Conservation (phyloP, 2,797 vertebrate species). For the Siniperca undulata region DNA sequence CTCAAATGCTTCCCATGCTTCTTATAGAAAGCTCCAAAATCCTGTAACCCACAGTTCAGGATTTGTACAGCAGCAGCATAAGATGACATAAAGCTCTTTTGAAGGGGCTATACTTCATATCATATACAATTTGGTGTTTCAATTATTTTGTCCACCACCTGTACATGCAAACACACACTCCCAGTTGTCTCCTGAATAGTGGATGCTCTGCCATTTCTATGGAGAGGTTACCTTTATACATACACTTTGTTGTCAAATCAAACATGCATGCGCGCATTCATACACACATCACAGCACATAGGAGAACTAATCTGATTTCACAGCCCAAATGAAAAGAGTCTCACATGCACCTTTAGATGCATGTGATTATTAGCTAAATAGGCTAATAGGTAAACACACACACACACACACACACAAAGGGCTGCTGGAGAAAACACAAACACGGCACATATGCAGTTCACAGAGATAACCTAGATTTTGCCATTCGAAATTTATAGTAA, state of each 20-base stretch:
- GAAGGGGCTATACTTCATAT: background rate
- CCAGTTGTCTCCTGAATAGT: background rate
- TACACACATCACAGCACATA: conserved; percentile 28
- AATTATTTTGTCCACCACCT: background rate
- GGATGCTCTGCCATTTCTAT: conserved; percentile 7
- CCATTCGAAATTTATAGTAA: background rate
- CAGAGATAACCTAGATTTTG: background rate
- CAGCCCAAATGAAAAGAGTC: conserved; percentile 62
- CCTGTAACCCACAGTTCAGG: conserved; percentile 52
- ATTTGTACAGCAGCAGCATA: conserved; percentile 35
- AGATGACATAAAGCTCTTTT: background rate
- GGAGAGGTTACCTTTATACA: conserved; percentile 19
- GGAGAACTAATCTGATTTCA: conserved; percentile 67
- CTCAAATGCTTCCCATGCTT: conserved; percentile 29
- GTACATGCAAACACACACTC: conserved; percentile 14
- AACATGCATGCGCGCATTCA: background rate
- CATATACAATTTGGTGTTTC: background rate
- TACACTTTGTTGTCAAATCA: conserved; percentile 22
- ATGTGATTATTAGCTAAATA: conserved; percentile 59
- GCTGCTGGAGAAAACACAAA: conserved; percentile 32
- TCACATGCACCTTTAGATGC: conserved; percentile 62
- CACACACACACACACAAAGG: conserved; percentile 32
- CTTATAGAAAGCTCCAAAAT: conserved; percentile 51
- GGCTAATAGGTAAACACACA: conserved; percentile 57
- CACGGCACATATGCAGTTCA: background rate